Evolutionary conservation across 2,797 vertebrate species (phyloP).

Genomic region (Poeciliopsis paucimaculata): DNA sequence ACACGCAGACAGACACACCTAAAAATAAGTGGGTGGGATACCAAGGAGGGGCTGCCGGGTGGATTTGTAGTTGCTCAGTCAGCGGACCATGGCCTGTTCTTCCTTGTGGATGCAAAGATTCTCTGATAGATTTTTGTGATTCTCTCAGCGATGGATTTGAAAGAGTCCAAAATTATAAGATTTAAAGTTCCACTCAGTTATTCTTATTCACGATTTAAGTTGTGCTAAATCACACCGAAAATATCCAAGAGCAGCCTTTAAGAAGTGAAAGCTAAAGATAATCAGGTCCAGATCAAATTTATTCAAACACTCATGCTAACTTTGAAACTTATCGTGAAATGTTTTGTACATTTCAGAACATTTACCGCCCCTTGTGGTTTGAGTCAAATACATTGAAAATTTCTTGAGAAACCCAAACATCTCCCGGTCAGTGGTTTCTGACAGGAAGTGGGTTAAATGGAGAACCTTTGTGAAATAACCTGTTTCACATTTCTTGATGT

Average conservation of each 20-base stretch:
- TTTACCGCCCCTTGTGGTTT: background rate
- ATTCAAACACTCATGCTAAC: background rate
- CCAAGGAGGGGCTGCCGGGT: background rate
- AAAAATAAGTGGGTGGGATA: background rate
- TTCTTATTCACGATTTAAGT: background rate
- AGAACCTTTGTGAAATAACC: background rate
- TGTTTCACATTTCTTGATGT: background rate
- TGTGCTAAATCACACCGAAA: background rate
- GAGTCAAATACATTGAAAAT: background rate
- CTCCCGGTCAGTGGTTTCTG: background rate
- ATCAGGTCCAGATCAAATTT: background rate
- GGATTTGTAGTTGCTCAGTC: conserved; percentile 19
- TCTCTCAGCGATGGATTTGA: conserved; percentile 12
- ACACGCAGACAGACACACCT: background rate
- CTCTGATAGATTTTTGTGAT: conserved; percentile 8
- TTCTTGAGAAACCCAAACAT: background rate
- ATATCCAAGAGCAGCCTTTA: background rate
- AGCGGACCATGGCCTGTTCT: conserved; percentile 36
- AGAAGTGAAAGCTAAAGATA: background rate
- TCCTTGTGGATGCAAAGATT: conserved; percentile 3
- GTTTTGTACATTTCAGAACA: background rate
- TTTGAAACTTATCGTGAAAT: background rate
- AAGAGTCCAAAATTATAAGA: background rate
- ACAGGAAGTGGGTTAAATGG: background rate
- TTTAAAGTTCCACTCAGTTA: background rate